These are phyloP conservation scores for Motacilla alba DNA, from an alignment of 2,113 vertebrate genomes.

Conservation along the genomic window DNA sequence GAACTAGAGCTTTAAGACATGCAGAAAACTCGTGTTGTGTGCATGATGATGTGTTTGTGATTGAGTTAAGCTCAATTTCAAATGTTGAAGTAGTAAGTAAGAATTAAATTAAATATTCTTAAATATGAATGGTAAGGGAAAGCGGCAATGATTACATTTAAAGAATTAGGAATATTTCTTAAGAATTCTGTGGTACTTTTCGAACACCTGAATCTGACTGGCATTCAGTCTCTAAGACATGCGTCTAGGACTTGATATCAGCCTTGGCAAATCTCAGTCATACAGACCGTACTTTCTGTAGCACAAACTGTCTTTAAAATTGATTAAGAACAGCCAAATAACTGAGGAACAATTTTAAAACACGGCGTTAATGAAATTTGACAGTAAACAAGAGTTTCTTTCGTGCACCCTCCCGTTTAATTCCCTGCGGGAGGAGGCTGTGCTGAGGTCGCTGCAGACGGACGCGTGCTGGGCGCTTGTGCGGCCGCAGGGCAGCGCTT, in stretches of 20 bases:
- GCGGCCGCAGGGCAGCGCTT: not conserved
- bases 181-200: not conserved
- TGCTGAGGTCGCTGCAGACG: not conserved
- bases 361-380: not conserved
- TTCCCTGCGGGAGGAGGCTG: fast-evolving
- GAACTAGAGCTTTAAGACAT: not conserved
- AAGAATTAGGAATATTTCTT: not conserved
- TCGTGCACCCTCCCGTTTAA: not conserved
- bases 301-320: not conserved
- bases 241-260: not conserved
- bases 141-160: not conserved
- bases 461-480: fast-evolving
- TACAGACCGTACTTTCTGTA: not conserved
- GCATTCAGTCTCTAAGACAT: not conserved
- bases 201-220: not conserved
- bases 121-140: not conserved
- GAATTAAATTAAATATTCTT: not conserved
- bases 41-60: not conserved
- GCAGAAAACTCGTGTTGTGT: not conserved
- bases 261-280: not conserved
- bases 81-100: not conserved
- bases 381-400: not conserved
- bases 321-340: not conserved
- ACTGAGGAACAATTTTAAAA: not conserved
- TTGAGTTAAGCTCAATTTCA: not conserved